Base-by-base conservation (phyloP, 2,113 vertebrate genomes). In the Corythoichthys haematopterus region DNA sequence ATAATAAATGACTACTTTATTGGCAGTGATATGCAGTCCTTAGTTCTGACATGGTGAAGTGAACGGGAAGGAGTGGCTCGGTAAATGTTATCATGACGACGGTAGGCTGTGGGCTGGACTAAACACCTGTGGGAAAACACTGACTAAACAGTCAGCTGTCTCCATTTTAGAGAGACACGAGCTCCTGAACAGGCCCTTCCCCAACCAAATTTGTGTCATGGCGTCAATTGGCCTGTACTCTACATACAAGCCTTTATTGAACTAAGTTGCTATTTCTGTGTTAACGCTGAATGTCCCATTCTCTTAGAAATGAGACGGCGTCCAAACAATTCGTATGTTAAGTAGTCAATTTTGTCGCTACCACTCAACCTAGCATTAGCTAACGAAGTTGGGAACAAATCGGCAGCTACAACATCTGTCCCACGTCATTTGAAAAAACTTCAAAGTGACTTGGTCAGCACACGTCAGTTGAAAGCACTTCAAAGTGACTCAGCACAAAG, bases 121-220 rank as follows among this genome's bases (percentile, higher is more conserved):
- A 45, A 74, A 68, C 15, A 56, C 33, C 6, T 59, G 12, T 52
- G 37, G 52, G 20, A 56, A 36, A 71, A 46, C 64, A 28, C 20
- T 28, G 20, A 28, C 20, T 28, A 46, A 14, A 8, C 3, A 43
- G 40, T 43, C 48, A 64, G 37, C 36, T 53, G 70, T 78, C 77
- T 82, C 77, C 77, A 84, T 86, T 81, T 83, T 80, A 67, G 56
- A 51, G 20, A 53, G 73, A 36, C 13, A 3, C 51, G 46, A 68
- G 66, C 64, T 66, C 45, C 10, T 33, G 50, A 10, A 59, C 1
- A 38, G 38, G 56, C 80, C 77, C 81, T 53, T 74, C 81, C 79
- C 84, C 77, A 78, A 65, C 35, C 15, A 2, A 69, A 43, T 0
- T 40, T 47, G 68, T 72, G 66, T 75, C 79, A 85, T 80, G 77